phyloP scores from a whole-genome alignment of 2,113 vertebrate species.

The Gymnogyps californianus region DNA sequence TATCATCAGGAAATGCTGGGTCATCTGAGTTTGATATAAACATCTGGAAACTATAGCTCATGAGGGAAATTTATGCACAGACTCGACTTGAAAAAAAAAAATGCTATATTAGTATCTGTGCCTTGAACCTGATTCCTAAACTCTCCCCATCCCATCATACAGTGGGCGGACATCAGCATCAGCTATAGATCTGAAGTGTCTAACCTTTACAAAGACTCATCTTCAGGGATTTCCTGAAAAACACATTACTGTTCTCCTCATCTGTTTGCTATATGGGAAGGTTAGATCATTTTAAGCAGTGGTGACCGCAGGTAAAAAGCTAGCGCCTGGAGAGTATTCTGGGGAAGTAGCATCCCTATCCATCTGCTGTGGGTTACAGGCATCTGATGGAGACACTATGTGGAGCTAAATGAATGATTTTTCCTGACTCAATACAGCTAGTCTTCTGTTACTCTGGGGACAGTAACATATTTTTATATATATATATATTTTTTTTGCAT shows the following conservation, averaged over 20 bases:
- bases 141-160: not conserved
- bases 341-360: not conserved
- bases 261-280: not conserved
- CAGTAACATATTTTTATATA: not conserved
- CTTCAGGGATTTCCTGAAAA: not conserved
- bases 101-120: not conserved
- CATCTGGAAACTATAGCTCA: not conserved
- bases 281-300: not conserved
- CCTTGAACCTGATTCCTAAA: not conserved
- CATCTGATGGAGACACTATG: not conserved
- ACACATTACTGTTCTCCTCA: not conserved
- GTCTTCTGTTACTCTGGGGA: not conserved
- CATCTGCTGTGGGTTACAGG: not conserved
- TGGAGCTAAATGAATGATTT: not conserved
- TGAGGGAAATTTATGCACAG: not conserved
- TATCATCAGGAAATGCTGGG: not conserved
- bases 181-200: not conserved
- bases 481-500: not conserved
- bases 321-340: not conserved
- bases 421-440: not conserved
- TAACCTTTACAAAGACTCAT: not conserved
- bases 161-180: not conserved
- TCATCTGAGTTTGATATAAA: not conserved
- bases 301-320: not conserved
- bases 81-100: not conserved